Evolutionary conservation across 2,888 invertebrate genomes (phyloP), one percentile per base, ranked within the genome.

Genomic region (Drosophila engyochracea): DNA sequence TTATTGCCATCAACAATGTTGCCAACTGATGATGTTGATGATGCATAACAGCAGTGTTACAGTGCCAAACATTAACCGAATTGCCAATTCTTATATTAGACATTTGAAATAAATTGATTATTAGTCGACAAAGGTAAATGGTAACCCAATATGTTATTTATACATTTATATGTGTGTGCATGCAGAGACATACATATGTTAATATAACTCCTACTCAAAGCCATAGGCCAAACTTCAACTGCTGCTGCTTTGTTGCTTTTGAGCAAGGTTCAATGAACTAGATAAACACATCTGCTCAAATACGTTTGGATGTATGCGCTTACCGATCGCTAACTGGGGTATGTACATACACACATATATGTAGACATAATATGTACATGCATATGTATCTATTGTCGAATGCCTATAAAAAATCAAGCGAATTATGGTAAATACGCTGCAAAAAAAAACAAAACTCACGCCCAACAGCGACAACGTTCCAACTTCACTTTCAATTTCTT

Each of bases 351-450:
- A 63, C 35, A 14, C 14, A 60, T 30, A 44, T 22, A 49, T 41
- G 31, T 31, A 39, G 12, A 5, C 47, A 16, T 16, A 9, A 39
- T 28, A 63, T 30, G 31, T 60, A 30, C 59, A 28, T 64, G 30
- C 41, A 41, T 55, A 47, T 70, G 67, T 41, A 55, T 78, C 63
- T 70, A 66, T 75, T 75, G 54, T 54, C 44, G 39, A 74, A 44
- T 71, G 55, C 35, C 53, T 65, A 63, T 61, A 72, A 60, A 69
- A 83, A 88, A 89, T 85, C 74, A 78, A 85, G 70, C 79, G 76
- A 88, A 89, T 85, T 85, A 90, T 82, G 76, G 64, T 85, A 90
- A 85, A 85, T 81, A 79, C 69, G 70, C 55, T 70, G 63, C 74
- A 72, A 47, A 47, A 47, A 47, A 47, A 44, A 7, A 63, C 31